Percentiles rank a stretch among this genome's conserved stretches.
Conservation (phyloP, 2,797 vertebrate genomes). For the Vireo griseus region DNA sequence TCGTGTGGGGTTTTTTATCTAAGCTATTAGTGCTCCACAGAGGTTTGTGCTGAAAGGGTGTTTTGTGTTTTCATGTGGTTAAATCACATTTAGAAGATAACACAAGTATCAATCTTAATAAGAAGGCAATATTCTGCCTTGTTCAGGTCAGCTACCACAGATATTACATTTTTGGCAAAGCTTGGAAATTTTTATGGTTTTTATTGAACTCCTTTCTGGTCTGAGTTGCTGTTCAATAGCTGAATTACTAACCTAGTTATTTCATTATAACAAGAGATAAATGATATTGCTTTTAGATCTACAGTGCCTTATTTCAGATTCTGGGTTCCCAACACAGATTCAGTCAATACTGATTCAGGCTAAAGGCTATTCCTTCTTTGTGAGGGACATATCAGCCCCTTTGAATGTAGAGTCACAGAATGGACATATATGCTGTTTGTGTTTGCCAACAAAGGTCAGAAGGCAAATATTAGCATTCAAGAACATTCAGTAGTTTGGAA, state of each 20-base stretch:
- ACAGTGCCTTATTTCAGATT: background rate
- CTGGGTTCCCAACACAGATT: background rate
- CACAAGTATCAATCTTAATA: background rate
- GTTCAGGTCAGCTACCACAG: background rate
- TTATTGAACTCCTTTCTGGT: background rate
- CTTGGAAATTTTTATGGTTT: background rate
- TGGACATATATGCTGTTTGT: fast-evolving
- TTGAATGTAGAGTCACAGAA: background rate
- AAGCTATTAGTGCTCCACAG: background rate
- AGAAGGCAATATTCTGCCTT: background rate
- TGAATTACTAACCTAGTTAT: background rate
- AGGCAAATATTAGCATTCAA: background rate
- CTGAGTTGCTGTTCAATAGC: slow-evolving; percentile 1
- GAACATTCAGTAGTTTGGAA: background rate
- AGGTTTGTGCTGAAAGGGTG: background rate
- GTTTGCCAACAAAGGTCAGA: background rate
- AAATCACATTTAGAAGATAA: slow-evolving; percentile 5
- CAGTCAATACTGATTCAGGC: background rate
- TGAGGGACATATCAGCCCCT: background rate
- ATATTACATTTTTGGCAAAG: slow-evolving; percentile 3
- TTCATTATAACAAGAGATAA: background rate
- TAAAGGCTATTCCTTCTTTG: background rate
- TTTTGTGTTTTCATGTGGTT: background rate
- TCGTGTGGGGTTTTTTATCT: background rate
- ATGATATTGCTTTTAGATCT: background rate